These are phyloP conservation scores for Acipenser transmontanus DNA, from an alignment of 2,797 vertebrate genomes.

Conservation along the genomic window DNA sequence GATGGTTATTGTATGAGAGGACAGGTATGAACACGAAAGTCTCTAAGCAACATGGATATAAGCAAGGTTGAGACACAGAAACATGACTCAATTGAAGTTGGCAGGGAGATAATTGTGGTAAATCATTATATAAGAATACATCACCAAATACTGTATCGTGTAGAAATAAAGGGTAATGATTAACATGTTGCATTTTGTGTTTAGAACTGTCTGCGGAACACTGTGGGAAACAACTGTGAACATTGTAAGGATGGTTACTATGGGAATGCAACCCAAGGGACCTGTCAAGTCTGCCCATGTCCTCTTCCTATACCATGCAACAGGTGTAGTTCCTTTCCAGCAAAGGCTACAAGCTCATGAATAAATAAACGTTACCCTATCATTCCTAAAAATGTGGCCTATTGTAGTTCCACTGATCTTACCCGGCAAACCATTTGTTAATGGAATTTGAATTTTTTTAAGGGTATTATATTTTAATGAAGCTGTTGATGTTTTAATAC, in stretches of 20 bases:
- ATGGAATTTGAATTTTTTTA: not conserved
- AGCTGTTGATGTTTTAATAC: too few species aligned
- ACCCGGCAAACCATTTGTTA: not conserved
- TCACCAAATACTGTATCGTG: too few species aligned
- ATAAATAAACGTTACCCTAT: not conserved
- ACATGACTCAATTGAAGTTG: not conserved
- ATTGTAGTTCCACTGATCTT: not conserved
- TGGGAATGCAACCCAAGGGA: conserved; percentile 57
- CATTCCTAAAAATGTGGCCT: not conserved
- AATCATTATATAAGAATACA: not conserved
- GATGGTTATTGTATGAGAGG: too few species aligned
- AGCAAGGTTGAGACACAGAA: too few species aligned
- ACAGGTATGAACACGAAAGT: too few species aligned
- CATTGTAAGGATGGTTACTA: conserved; percentile 82
- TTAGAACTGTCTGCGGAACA: conserved; percentile 81
- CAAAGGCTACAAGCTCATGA: not conserved
- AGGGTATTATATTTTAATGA: not conserved
- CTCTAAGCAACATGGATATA: too few species aligned
- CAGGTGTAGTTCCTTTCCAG: conserved; percentile 57
- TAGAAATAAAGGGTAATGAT: too few species aligned
- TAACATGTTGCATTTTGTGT: conserved; percentile 21
- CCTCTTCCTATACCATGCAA: conserved; percentile 58
- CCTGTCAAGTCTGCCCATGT: conserved; percentile 77
- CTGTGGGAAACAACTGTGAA: conserved; percentile 81
- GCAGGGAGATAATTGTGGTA: not conserved